Base-by-base conservation (phyloP, 2,797 vertebrate genomes). In the Hybognathus amarus region DNA sequence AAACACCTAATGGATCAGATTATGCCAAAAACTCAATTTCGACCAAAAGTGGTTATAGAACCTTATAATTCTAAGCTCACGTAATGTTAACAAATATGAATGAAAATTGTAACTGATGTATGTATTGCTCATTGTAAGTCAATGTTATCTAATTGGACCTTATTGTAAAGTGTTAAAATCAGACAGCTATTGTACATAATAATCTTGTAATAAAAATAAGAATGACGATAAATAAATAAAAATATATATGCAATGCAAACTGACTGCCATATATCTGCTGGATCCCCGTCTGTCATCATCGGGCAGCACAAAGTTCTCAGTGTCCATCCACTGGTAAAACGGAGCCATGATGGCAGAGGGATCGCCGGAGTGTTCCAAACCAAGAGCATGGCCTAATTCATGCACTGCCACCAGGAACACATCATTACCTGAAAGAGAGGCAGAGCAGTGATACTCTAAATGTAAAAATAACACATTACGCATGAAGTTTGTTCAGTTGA, bases 321-420 rank as follows among this genome's bases (percentile, higher is more conserved):
- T 97, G 61, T 98, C 97, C 90, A 98, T 97, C 97, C 97, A 98
- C 85, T 98, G 97, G 92, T 98, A 98, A 91, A 98, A 98, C 0
- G 97, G 97, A 0, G 97, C 97, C 97, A 98, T 98, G 92, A 98
- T 97, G 90, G 97, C 97, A 0, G 96, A 95, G 0, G 97, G 97
- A 79, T 97, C 92, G 2, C 94, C 96, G 11, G 97, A 97, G 89
- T 98, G 97, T 87, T 98, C 97, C 71, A 98, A 92, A 40, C 97
- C 97, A 83, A 98, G 90, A 30, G 97, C 97, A 4, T 98, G 97
- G 83, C 97, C 97, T 83, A 98, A 84, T 89, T 98, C 97, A 6
- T 98, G 97, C 79, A 98, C 95, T 0, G 97, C 96, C 27, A 98
- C 97, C 90, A 98, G 93, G 90, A 98, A 98, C 81, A 98, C 93